Base-by-base conservation (phyloP, 2,113 vertebrate genomes). In the Eublepharis macularius region DNA sequence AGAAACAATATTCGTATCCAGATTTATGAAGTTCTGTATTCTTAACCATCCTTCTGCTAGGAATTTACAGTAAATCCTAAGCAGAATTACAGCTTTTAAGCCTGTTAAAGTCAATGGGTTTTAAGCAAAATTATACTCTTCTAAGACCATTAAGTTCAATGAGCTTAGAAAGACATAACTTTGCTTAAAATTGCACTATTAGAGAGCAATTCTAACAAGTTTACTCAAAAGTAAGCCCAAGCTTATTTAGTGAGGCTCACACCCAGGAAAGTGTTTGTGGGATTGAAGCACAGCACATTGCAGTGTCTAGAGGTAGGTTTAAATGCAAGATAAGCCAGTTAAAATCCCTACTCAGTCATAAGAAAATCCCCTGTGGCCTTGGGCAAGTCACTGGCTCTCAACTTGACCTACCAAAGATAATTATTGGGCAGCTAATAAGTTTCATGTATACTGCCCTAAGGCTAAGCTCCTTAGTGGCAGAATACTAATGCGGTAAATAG, bases 1-100 rank as follows among this genome's bases (percentile, higher is more conserved):
- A 76, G 85, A 65, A 9, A 88, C 12, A 29, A 66, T 54, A 41
- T 84, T 87, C 75, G 49, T 76, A 63, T 70, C 45, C 75, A 80
- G 29, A 41, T 76, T 73, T 80, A 17, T 77, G 19, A 17, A 74
- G 90, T 89, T 21, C 39, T 81, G 54, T 84, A 3, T 76, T 39
- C 84, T 3, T 6, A 60, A 87, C 81, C 60, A 63, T 29, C 60
- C 26, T 63, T 9, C 26, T 29, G 24, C 60, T 63, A 63, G 60
- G 9, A 26, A 26, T 19, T 26, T 60, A 63, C 60, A 63, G 60
- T 63, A 63, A 29, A 63, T 7, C 26, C 57, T 29, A 63, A 63
- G 10, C 7, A 63, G 60, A 63, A 26, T 63, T 26, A 26, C 29
- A 10, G 24, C 24, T 57, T 63, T 29, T 63, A 63, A 26, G 60